Evolutionary conservation across 2,797 vertebrate species (phyloP).

Genomic region (Oryzias dopingdopingensis): DNA sequence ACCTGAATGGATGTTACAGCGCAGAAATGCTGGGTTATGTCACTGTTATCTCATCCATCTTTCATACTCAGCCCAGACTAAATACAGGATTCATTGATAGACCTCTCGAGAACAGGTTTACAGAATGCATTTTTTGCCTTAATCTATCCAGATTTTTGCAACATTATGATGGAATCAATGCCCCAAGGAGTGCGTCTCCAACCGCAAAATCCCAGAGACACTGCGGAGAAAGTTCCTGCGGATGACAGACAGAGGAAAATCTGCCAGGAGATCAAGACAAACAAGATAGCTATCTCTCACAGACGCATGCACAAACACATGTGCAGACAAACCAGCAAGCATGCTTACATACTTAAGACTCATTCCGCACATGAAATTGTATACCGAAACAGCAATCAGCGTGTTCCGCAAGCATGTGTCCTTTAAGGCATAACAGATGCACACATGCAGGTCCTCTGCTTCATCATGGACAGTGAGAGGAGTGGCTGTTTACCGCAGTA

Average conservation of each 20-base stretch:
- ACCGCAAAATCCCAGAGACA: constrained; percentile 38
- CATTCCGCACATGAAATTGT: constrained; percentile 3
- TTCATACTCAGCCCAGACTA: neutral
- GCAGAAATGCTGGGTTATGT: no score
- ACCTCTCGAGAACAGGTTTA: constrained; percentile 16
- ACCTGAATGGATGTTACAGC: no score
- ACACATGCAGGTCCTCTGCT: constrained; percentile 43
- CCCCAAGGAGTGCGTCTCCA: constrained; percentile 19
- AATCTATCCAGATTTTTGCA: constrained; percentile 39
- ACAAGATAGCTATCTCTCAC: constrained; percentile 70
- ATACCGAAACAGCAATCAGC: constrained; percentile 8
- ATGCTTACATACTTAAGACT: constrained; percentile 9
- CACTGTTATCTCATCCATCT: neutral
- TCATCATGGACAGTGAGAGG: constrained; percentile 54
- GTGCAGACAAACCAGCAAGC: constrained; percentile 23
- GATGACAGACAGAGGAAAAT: constrained; percentile 62
- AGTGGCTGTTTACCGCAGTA: constrained; percentile 42
- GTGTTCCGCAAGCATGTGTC: constrained; percentile 27
- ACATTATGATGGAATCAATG: constrained; percentile 6
- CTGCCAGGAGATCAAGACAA: constrained; percentile 62
- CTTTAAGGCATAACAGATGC: constrained; percentile 36
- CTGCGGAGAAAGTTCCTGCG: constrained; percentile 48
- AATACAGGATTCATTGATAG: constrained; percentile 16
- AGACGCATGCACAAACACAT: constrained; percentile 44
- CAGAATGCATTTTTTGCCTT: constrained; percentile 15